A percentile compares a stretch with the other conserved stretches of the same genome.
Evolutionary conservation across 2,888 invertebrate species (phyloP).

Genomic region (Lymantria dispar): DNA sequence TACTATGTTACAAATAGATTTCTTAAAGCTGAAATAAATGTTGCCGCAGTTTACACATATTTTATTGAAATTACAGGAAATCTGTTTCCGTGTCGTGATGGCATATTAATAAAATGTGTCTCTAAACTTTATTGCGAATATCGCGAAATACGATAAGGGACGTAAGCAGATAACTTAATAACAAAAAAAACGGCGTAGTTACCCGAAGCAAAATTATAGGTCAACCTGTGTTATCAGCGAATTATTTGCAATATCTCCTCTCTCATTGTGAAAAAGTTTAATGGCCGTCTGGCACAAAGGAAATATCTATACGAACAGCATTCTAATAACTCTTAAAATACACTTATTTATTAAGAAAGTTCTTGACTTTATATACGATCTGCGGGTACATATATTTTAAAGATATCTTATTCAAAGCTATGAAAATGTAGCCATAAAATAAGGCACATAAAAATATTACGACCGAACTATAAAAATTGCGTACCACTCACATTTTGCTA

Average conservation of each 20-base stretch:
- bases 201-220: no score
- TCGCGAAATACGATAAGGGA: no score
- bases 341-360: conserved; percentile 18
- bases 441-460: conserved; percentile 59
- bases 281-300: no score
- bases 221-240: no score
- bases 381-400: conserved; percentile 7
- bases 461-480: conserved; percentile 55
- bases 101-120: no score
- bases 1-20: conserved; percentile 27
- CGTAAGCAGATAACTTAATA: no score
- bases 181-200: no score
- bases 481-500: conserved; percentile 45
- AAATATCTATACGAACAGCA: conserved; percentile 10
- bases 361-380: conserved; percentile 12
- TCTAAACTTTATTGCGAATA: no score
- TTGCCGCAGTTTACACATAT: conserved; percentile 23
- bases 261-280: no score
- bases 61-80: conserved; percentile 20
- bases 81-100: background rate
- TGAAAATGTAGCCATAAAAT: conserved; percentile 46
- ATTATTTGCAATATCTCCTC: no score
- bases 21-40: conserved; percentile 30
- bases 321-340: conserved; percentile 16
- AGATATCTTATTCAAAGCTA: conserved; percentile 40